Evolutionary conservation across 1,140 invertebrate genomes (phyloP).

Genomic region (Drosophila quadrilineata): DNA sequence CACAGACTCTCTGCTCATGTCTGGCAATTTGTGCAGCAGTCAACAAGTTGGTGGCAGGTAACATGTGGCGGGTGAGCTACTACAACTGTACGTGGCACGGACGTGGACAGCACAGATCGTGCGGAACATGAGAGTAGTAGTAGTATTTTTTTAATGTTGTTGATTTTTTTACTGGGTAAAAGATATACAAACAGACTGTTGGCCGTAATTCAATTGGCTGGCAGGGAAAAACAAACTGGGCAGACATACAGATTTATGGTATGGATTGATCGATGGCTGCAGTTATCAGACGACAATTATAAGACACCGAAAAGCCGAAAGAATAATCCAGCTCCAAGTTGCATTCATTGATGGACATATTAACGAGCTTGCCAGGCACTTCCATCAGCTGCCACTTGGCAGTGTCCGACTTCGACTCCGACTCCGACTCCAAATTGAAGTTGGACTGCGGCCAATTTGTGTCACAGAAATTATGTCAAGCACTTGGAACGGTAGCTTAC

Average conservation of each 20-base stretch:
- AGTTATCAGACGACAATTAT: conserved; percentile 68
- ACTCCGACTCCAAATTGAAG: too few relatives aligned
- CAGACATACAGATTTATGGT: conserved; percentile 34
- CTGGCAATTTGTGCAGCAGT: conserved; percentile 10
- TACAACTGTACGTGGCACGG: conserved; percentile 35
- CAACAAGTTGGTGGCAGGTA: background rate
- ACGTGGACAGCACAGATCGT: conserved; percentile 51
- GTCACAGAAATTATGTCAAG: conserved; percentile 66
- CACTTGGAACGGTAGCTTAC: conserved; percentile 60
- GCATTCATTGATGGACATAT: conserved; percentile 70
- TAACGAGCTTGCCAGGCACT: conserved; percentile 41
- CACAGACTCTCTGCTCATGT: too few relatives aligned
- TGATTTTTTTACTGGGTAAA: conserved; percentile 30
- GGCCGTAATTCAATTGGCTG: conserved; percentile 49
- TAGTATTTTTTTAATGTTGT: too few relatives aligned
- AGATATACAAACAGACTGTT: conserved; percentile 55
- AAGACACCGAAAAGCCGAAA: conserved; percentile 17
- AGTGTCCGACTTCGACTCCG: too few relatives aligned
- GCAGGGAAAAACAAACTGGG: conserved; percentile 15
- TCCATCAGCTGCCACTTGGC: conserved; percentile 14
- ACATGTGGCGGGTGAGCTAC: conserved; percentile 11
- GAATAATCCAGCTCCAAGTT: conserved; percentile 20
- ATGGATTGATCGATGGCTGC: conserved; percentile 67
- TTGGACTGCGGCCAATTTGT: conserved; percentile 31
- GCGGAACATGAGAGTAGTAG: conserved; percentile 45